Evolutionary conservation across 2,113 vertebrate species (phyloP), one percentile per base, ranked within the genome.

Genomic region (Myiozetetes cayanensis): DNA sequence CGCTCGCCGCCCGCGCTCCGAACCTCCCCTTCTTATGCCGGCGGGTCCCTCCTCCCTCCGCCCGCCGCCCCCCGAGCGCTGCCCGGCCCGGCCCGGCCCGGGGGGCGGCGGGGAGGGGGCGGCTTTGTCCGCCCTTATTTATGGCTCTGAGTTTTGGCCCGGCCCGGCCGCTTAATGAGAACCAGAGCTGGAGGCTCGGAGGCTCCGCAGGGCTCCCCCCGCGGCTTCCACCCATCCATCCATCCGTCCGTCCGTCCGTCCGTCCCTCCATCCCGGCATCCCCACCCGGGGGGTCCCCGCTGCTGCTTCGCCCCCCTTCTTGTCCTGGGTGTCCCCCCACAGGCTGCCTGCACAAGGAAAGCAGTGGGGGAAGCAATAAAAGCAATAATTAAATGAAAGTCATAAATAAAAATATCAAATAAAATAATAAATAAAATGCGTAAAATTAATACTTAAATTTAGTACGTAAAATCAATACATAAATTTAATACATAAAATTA

Each of bases 61-160:
- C 41, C 41, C 39, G 55, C 71, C 22, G 44, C 71, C 76, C 87
- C 71, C 56, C 46, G 58, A 63, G 75, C 75, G 58, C 58, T 22
- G 78, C 27, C 13, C 13, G 93, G 80, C 85, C 70, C 37, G 76
- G 76, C 44, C 39, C 39, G 39, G 39, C 39, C 39, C 49, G 65
- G 81, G 35, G 58, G 68, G 25, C 21, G 41, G 39, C 14, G 44
- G 37, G 72, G 27, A 28, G 66, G 74, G 41, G 75, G 49, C 17
- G 62, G 87, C 52, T 84, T 87, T 95, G 94, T 90, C 90, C 90
- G 67, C 87, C 8, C 50, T 49, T 71, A 90, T 90, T 95, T 93
- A 95, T 79, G 68, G 56, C 90, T 94, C 90, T 65, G 78, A 39
- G 80, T 85, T 78, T 93, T 85, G 94, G 94, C 91, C 74, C 39